A percentile compares a stretch with the other conserved stretches of the same genome.
These are phyloP conservation scores for Pararge aegeria DNA, from an alignment of 1,140 invertebrate species.

Conservation along the genomic window DNA sequence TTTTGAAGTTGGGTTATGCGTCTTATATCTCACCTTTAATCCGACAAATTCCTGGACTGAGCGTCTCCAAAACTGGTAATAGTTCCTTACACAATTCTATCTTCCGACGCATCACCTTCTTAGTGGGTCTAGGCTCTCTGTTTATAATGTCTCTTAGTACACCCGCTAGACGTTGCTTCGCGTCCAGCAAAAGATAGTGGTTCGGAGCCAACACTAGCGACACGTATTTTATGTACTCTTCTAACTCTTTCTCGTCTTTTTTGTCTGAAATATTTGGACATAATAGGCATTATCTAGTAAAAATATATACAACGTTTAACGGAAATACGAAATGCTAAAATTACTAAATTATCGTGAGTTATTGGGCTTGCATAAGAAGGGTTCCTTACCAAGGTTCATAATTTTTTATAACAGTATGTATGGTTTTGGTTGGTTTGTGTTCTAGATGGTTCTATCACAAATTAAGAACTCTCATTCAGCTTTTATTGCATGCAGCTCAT, in stretches of 20 bases:
- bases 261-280: conserved; percentile 46
- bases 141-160: conserved; percentile 80
- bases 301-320: too few species aligned
- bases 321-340: too few species aligned
- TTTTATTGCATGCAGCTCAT: too few species aligned
- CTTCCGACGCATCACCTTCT: conserved; percentile 82
- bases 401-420: too few species aligned
- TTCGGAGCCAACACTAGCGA: conserved; percentile 81
- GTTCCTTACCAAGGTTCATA: too few species aligned
- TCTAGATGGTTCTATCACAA: too few species aligned
- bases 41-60: conserved; percentile 88
- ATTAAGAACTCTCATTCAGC: too few species aligned
- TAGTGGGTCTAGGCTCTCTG: conserved; percentile 74
- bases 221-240: conserved; percentile 81
- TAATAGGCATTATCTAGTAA: too few species aligned
- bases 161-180: conserved; percentile 84
- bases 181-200: conserved; percentile 83
- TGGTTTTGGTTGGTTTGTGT: too few species aligned
- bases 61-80: conserved; percentile 82
- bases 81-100: conserved; percentile 84
- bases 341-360: too few species aligned
- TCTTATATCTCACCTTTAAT: conserved; percentile 80
- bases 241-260: conserved; percentile 79
- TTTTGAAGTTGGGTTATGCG: too few species aligned
- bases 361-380: too few species aligned